phyloP scores from a whole-genome alignment of 2,888 invertebrate species.

The Coelopa pilipes region DNA sequence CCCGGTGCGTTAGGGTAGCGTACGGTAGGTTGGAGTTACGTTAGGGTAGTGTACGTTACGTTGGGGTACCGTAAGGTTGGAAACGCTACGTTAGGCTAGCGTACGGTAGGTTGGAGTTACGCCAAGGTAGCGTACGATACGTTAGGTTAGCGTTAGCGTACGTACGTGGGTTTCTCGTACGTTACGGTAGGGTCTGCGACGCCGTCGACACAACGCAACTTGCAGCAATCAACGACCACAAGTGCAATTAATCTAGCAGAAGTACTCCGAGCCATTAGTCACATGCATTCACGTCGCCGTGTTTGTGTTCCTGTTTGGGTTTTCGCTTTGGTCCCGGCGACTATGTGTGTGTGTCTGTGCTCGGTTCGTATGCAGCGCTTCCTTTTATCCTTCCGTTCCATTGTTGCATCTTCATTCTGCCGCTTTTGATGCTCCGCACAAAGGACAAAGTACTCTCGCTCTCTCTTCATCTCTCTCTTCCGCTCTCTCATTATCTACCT shows the following conservation, averaged over 20 bases:
- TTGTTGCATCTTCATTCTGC: conserved; percentile 10
- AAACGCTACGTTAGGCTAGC: background rate
- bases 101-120: background rate
- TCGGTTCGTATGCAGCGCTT: background rate
- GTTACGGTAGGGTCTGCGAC: background rate
- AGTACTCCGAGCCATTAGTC: conserved; percentile 43
- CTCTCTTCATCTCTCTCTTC: background rate
- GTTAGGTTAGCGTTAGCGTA: no score
- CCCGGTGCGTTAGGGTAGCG: no score
- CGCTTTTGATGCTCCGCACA: conserved; percentile 14
- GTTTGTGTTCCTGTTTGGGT: background rate
- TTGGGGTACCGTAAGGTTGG: no score
- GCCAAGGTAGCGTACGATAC: conserved; percentile 3
- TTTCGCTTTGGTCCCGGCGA: no score
- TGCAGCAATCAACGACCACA: conserved; percentile 36
- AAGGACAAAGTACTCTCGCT: background rate
- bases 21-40: no score
- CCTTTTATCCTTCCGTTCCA: conserved; percentile 25
- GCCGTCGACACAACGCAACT: conserved; percentile 2
- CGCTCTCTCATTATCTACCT: background rate
- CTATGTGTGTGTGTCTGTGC: background rate
- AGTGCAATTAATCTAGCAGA: conserved; percentile 48
- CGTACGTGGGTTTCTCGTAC: no score
- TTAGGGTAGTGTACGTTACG: no score
- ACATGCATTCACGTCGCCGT: conserved; percentile 21